These are phyloP conservation scores for Struthidea cinerea DNA, from an alignment of 2,113 vertebrate genomes.

Conservation along the genomic window DNA sequence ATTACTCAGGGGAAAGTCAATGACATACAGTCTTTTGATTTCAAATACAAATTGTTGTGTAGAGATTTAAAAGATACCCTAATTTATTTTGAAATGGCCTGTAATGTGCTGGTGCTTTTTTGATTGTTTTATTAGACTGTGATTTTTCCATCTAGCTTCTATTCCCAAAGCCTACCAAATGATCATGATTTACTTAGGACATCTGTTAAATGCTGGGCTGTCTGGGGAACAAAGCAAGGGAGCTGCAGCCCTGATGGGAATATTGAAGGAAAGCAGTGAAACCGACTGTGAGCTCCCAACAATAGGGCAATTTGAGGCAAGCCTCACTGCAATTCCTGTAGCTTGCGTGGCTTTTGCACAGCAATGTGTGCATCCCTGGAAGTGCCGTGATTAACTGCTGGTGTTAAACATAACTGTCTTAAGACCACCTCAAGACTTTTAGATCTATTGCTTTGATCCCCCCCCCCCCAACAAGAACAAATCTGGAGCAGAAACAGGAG, in stretches of 20 bases:
- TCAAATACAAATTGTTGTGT: constrained; percentile 1
- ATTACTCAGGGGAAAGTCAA: constrained; percentile 46
- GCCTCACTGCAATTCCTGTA: neutral
- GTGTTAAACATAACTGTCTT: neutral
- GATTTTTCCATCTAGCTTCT: neutral
- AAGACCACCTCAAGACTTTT: neutral
- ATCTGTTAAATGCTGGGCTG: constrained; percentile 20
- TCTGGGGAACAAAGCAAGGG: neutral
- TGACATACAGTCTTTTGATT: constrained; percentile 3
- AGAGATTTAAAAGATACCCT: constrained; percentile 11
- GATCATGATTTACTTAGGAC: constrained; percentile 40
- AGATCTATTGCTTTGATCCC: neutral
- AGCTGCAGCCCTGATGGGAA: constrained; percentile 14
- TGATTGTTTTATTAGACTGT: neutral
- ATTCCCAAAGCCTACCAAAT: neutral
- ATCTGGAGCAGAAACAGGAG: neutral
- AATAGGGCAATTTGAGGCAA: neutral
- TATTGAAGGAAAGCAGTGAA: neutral
- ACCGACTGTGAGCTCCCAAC: neutral
- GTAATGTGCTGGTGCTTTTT: neutral
- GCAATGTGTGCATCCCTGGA: neutral
- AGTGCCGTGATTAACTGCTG: neutral
- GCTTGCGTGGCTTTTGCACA: neutral
- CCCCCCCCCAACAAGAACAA: neutral
- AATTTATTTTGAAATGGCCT: constrained; percentile 26